Base-by-base conservation (phyloP, 2,888 invertebrate genomes). In the Lissocephala sabroskyi region DNA sequence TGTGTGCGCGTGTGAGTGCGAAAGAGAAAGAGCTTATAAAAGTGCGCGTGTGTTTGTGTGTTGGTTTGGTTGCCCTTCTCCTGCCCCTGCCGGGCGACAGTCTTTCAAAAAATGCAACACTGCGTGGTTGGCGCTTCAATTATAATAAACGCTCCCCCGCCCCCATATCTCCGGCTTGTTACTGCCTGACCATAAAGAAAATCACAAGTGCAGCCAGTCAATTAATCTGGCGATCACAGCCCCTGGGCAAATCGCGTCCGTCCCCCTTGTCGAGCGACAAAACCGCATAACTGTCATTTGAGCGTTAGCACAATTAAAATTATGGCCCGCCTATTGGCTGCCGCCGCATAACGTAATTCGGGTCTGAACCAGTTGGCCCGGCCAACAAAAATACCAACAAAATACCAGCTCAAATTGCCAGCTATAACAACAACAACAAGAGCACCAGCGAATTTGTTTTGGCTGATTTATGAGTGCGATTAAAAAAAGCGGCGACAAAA, bases 401-500 rank as follows among this genome's bases (percentile, higher is more conserved):
- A n/a, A n/a, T n/a, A n/a, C n/a, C n/a, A n/a, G n/a, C n/a, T n/a
- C n/a, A n/a, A n/a, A n/a, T n/a, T n/a, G n/a, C n/a, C 17, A 45
- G 23, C 23, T 39, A 35, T 26, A 37, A 50, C 11, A 41, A 45
- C 33, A 23, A 23, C 23, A 23, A 23, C 23, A 23, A 23, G 29
- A 45, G 10, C 3, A 23, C 3, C 33, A 43, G 26, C 4, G 16
- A 9, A 32, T 18, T 19, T 17, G 19, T 47, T 39, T 36, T 47
- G 44, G 42, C 51, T 75, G 68, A 71, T 71, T 75, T 71, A 71
- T 71, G 62, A 56, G 55, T 49, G 56, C 59, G 64, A 67, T 71
- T 64, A 75, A 49, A 56, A n/a, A 59, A 63, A 59, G 36, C 52
- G 61, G 56, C 63, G 53, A 60, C 53, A 56, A 41, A 52, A 59